These are phyloP conservation scores for Drosophila paranaensis DNA, from an alignment of 2,888 invertebrate genomes.

Conservation along the genomic window DNA sequence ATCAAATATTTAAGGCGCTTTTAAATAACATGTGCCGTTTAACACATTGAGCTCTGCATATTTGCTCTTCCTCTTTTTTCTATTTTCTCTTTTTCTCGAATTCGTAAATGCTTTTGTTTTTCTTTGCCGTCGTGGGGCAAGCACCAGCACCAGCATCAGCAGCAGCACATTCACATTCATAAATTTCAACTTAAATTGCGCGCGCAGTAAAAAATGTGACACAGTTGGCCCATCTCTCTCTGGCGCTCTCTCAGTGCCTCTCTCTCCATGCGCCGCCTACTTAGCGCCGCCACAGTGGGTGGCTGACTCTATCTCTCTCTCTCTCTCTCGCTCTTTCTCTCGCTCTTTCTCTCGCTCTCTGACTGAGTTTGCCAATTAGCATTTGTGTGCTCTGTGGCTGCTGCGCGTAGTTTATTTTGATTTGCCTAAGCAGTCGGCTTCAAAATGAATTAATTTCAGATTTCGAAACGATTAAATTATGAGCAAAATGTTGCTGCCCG, in stretches of 20 bases:
- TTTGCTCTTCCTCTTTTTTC: slow-evolving; percentile 5
- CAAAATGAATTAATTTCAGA: slow-evolving; percentile 74
- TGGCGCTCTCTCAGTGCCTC: background rate
- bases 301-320: slow-evolving; percentile 35
- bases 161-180: slow-evolving; percentile 47
- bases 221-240: slow-evolving; percentile 17
- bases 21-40: slow-evolving; percentile 80
- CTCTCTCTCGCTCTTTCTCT: slow-evolving; percentile 13
- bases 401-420: slow-evolving; percentile 67
- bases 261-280: slow-evolving; percentile 64
- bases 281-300: slow-evolving; percentile 73
- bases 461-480: slow-evolving; percentile 81
- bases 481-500: slow-evolving; percentile 56
- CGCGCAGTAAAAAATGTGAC: slow-evolving; percentile 71
- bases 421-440: slow-evolving; percentile 72
- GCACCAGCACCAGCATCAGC: background rate
- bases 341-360: slow-evolving; percentile 17
- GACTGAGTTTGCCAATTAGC: slow-evolving; percentile 68
- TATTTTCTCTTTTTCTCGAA: slow-evolving; percentile 27
- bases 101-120: slow-evolving; percentile 47
- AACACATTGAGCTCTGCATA: slow-evolving; percentile 78
- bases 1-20: slow-evolving; percentile 69
- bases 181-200: slow-evolving; percentile 81
- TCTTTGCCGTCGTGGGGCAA: slow-evolving; percentile 23
- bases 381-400: slow-evolving; percentile 35